Evolutionary conservation across 2,888 invertebrate genomes (phyloP), one percentile per base, ranked within the genome.

Genomic region (Ceratothoa steindachneri): DNA sequence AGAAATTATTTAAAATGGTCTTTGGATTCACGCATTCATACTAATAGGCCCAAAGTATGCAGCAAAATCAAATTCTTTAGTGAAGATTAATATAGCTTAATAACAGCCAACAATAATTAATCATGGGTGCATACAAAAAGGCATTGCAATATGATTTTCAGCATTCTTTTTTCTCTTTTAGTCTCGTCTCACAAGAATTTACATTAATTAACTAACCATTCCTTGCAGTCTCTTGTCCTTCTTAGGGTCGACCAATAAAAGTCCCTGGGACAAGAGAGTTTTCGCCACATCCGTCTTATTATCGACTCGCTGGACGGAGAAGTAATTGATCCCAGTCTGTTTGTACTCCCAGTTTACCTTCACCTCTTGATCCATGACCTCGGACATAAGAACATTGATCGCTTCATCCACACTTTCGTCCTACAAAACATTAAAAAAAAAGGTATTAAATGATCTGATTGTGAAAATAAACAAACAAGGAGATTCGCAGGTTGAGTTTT

Each of bases 331-430:
- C 27, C 81, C 82, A 80, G 87, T 87, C 22, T 86, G 85, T 80
- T 89, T 90, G 82, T 90, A 90, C 84, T 97, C 97, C 41, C 92
- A 88, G 83, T 96, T 97, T 76, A 97, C 85, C 75, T 92, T 86
- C 73, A 96, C 86, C 82, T 91, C 90, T 83, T 90, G 90, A 83
- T 92, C 91, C 80, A 90, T 86, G 5, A 88, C 86, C 74, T 90
- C 90, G 77, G 87, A 86, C 81, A 86, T 87, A 81, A 93, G 88
- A 0, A 88, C 88, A 75, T 89, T 87, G 31, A 91, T 85, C 0
- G 95, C 93, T 81, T 92, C 89, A 30, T 89, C 87, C 80, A 89
- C 88, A 82, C 91, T 92, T 80, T 97, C 97, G 52, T 85, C 86
- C 89, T 89, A 82, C 0, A 82, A 82, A 72, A 60, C 19, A 60